Evolutionary conservation across 23 tunicate genomes (phyloP), one percentile per base, ranked within the genome.

Genomic region (Styela plicata): DNA sequence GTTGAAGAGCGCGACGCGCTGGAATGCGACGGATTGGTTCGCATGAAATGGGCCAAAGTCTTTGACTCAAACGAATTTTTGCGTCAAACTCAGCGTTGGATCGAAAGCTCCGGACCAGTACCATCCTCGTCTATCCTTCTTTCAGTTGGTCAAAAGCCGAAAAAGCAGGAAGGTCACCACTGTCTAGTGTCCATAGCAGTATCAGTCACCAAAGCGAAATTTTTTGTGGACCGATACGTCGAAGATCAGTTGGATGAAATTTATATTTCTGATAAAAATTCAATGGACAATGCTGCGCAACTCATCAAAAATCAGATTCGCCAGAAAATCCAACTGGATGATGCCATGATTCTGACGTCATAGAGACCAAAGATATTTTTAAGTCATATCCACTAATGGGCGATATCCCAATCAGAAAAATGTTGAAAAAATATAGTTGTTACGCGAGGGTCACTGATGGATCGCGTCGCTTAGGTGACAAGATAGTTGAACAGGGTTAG

Each of bases 281-380:
- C 96, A 17, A 82, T 79, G 68, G 96, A 90, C 80, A 28, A 3
- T 7, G 96, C 89, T 52, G 96, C 96, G 1, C 81, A 76, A 29
- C 81, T 33, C 23, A 36, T 33, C 16, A n/a, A 53, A 76, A 57
- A 76, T 26, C 63, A 76, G 24, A 44, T 76, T 23, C 64, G 37
- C 21, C 31, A 53, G 24, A 52, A 57, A 44, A 76, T 76, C 27
- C 81, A 76, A 23, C 26, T 76, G 63, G 81, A 76, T 31, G 81
- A 44, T 44, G 66, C 34, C 77, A 13, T 71, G 5, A 36, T 32
- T 13, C 7, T 44, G 57, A 44, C 10, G 13, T 44, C 57, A 44
- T 44, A 44, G 13, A 44, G 13, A 44, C n/a, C n/a, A n/a, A n/a
- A n/a, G n/a, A n/a, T n/a, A n/a, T n/a, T n/a, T n/a, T n/a, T n/a